Conservation (phyloP, 2,797 vertebrate species). For the Bovichtus variegatus region DNA sequence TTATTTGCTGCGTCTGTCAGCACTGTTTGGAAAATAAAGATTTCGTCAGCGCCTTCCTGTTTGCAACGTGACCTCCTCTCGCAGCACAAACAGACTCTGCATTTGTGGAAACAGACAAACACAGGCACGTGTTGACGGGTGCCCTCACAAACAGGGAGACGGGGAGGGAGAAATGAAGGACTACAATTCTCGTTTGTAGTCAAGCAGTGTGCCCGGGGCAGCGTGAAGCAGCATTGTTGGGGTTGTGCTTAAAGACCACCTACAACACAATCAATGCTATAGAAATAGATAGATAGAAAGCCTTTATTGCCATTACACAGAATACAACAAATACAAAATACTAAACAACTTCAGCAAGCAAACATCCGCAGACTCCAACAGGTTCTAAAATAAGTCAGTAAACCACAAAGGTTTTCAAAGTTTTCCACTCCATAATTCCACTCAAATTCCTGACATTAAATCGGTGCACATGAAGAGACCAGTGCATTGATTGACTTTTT, state of each 20-base stretch:
- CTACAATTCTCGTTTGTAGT: conserved; percentile 35
- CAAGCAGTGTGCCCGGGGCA: neutral
- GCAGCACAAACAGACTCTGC: conserved; percentile 34
- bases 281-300: too few species aligned
- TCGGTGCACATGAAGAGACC: neutral
- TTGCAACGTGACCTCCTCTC: conserved; percentile 59
- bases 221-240: conserved; percentile 43
- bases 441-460: conserved; percentile 13
- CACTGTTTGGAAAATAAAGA: conserved; percentile 61
- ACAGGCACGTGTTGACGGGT: conserved; percentile 38
- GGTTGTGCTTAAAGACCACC: conserved; percentile 20
- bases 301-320: too few species aligned
- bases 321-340: too few species aligned
- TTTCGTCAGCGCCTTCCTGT: conserved; percentile 51
- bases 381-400: too few species aligned
- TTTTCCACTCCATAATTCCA: neutral
- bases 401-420: too few species aligned
- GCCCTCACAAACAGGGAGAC: conserved; percentile 31
- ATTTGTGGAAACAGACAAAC: conserved; percentile 45
- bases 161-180: conserved; percentile 22
- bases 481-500: neutral
- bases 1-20: conserved; percentile 37
- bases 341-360: too few species aligned
- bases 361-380: too few species aligned
- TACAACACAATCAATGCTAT: neutral